These are phyloP conservation scores for Alsophila aescularia DNA, from an alignment of 2,888 invertebrate genomes.

Conservation along the genomic window DNA sequence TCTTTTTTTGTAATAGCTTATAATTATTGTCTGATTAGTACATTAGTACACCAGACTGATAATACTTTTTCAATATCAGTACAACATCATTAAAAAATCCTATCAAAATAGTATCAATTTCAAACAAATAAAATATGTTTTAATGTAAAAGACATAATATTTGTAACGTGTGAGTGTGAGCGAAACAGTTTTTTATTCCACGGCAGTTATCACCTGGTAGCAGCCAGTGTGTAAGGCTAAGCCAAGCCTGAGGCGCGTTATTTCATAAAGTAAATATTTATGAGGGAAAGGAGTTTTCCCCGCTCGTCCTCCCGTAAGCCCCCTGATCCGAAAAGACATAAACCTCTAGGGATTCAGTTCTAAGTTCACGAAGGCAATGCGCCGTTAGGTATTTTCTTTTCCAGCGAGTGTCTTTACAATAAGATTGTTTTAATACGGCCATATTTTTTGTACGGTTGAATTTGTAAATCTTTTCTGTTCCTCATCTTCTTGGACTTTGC, in stretches of 20 bases:
- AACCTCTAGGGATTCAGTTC: slow-evolving; percentile 80
- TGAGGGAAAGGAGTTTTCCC: slow-evolving; percentile 74
- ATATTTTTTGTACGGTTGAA: slow-evolving; percentile 39
- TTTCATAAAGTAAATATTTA: slow-evolving; percentile 85
- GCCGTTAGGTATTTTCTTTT: slow-evolving; percentile 62
- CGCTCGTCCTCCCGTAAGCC: slow-evolving; percentile 76
- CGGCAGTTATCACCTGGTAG: slow-evolving; percentile 73
- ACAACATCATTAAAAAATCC: no score
- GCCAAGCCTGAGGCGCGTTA: slow-evolving; percentile 73
- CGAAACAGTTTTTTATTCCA: slow-evolving; percentile 55
- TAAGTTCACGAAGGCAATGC: slow-evolving; percentile 77
- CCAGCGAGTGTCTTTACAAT: slow-evolving; percentile 35
- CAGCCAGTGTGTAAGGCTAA: slow-evolving; percentile 66
- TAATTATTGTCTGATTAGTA: no score
- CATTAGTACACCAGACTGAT: no score
- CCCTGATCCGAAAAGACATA: slow-evolving; percentile 81
- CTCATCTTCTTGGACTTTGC: slow-evolving; percentile 20
- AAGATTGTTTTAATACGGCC: slow-evolving; percentile 38
- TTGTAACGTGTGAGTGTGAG: slow-evolving; percentile 11
- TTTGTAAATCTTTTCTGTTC: slow-evolving; percentile 25
- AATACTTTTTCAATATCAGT: no score
- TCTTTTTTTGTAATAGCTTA: no score
- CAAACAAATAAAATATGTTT: neutral
- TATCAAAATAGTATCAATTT: neutral
- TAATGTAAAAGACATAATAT: slow-evolving; percentile 3